phyloP scores from a whole-genome alignment of 2,113 vertebrate species.

The Helogale parvula region DNA sequence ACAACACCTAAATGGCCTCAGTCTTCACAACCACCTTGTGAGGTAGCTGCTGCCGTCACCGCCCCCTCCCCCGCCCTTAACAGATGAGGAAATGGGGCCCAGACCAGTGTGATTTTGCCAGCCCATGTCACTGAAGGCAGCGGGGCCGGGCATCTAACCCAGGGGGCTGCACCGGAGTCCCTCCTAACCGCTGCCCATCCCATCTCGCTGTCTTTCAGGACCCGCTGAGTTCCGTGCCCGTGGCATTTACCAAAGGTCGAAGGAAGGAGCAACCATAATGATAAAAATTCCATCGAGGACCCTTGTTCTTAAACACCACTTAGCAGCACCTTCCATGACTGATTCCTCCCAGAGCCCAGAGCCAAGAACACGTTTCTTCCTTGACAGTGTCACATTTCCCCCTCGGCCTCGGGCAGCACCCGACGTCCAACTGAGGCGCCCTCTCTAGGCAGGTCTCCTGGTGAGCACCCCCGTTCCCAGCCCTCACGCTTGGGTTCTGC shows the following conservation, averaged over 20 bases:
- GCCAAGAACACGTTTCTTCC: not conserved
- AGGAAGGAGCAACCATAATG: accelerated
- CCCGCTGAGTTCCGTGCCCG: accelerated
- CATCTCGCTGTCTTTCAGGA: not conserved
- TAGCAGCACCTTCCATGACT: not conserved
- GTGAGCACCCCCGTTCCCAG: not conserved
- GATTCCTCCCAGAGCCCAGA: not conserved
- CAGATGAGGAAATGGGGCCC: not conserved
- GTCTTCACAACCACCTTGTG: not conserved
- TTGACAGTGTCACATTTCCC: not conserved
- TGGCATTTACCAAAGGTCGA: not conserved
- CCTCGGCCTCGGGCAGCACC: not conserved
- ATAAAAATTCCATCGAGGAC: not conserved
- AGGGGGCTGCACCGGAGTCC: accelerated
- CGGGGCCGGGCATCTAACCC: not conserved
- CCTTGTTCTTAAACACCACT: not conserved
- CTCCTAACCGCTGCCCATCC: accelerated
- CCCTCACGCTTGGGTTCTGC: not conserved
- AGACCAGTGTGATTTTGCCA: too few relatives aligned
- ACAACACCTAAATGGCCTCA: not conserved
- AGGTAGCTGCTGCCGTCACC: not conserved
- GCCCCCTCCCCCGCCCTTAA: not conserved
- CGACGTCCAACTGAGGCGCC: not conserved
- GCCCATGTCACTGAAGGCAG: accelerated
- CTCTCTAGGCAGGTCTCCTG: not conserved